phyloP scores from a whole-genome alignment of 2,797 vertebrate species.

The Nannoperca obscura region DNA sequence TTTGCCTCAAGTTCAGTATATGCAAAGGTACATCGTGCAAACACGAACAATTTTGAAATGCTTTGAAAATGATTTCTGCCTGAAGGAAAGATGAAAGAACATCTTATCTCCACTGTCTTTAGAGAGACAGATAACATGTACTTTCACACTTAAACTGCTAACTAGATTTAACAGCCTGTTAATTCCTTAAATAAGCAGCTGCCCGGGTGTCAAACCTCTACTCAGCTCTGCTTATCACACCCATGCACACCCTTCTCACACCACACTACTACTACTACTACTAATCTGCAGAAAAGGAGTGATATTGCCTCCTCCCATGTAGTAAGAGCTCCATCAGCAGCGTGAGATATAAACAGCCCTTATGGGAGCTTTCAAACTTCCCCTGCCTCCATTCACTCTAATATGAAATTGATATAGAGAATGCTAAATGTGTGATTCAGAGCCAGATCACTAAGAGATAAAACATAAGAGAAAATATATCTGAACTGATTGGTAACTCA shows the following conservation, averaged over 20 bases:
- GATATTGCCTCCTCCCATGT: neutral
- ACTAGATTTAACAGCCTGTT: conserved; percentile 6
- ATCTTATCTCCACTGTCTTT: neutral
- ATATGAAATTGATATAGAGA: conserved; percentile 20
- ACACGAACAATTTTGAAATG: neutral
- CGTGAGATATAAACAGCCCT: conserved; percentile 30
- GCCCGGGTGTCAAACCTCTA: neutral
- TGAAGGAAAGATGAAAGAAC: neutral
- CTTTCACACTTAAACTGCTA: conserved; percentile 12
- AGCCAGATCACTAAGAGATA: neutral
- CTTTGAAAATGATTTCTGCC: conserved; percentile 1
- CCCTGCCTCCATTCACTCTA: conserved; percentile 23
- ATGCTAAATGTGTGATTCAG: neutral
- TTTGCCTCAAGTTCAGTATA: neutral
- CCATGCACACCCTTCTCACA: conserved; percentile 1
- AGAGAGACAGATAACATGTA: conserved; percentile 5
- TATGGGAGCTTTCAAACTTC: conserved; percentile 30
- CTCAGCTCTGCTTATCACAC: conserved; percentile 15
- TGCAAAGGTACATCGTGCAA: neutral
- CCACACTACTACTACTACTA: neutral
- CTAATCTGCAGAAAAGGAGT: conserved; percentile 5
- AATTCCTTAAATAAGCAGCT: conserved; percentile 14
- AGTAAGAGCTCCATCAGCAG: conserved; percentile 25
- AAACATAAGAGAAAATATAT: conserved; percentile 1
- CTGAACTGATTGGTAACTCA: conserved; percentile 5